Base-by-base conservation (phyloP, 2,797 vertebrate species). In the Miichthys miiuy region DNA sequence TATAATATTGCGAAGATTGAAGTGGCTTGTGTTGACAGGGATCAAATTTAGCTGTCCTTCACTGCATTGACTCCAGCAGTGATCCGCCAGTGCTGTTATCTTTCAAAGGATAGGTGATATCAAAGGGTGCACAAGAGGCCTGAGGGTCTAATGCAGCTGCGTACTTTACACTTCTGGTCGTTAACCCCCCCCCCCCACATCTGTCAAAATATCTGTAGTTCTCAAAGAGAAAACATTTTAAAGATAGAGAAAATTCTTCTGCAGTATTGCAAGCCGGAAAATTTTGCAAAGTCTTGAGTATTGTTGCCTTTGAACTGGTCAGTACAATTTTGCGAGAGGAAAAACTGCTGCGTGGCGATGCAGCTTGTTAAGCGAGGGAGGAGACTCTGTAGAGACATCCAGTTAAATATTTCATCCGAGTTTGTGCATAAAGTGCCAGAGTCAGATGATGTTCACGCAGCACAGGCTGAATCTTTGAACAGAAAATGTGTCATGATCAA, bases 401-500 rank as follows among this genome's bases (percentile, higher is more conserved):
- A 72, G 83, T 78, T 93, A 84, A 91, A 93, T 92, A 89, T 93
- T 93, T 92, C 61, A 93, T 91, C 79, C 64, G 1, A 78, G 85
- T 88, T 87, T 87, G 84, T 74, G 83, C 75, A 76, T 79, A 57
- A 80, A 79, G 68, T 80, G 79, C 82, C 75, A 74, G 68, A 90
- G 77, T 84, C 74, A 61, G 80, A 87, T 54, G 88, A 82, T 77
- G 81, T 47, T 80, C 64, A 41, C 23, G 77, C 72, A 34, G 67
- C 10, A 30, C 41, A 70, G 62, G 66, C 80, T 76, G 52, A 68
- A 68, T 83, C 79, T 86, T 84, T 80, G 21, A 83, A 72, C 66
- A 73, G 80, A 56, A 81, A 85, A 77, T 61, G 75, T 85, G 72
- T 77, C 54, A 62, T 54, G 79, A 89, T 89, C 79, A 80, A 88